Evolutionary conservation across 2,113 vertebrate species (phyloP).

Genomic region (Ploceus nigricollis): DNA sequence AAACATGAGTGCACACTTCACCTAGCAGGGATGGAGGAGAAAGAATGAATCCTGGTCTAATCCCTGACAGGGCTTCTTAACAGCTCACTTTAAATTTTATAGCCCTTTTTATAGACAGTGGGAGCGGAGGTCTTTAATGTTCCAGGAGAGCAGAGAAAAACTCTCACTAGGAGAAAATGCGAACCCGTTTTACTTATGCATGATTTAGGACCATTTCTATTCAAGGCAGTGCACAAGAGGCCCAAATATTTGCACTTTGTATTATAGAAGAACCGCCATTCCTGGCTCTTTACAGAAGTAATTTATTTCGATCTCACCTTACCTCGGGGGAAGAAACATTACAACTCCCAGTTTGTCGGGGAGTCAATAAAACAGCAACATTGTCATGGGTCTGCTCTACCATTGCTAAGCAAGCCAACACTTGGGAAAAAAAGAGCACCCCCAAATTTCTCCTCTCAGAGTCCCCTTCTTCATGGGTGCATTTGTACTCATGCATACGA

Average conservation of each 20-base stretch:
- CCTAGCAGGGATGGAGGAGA: neutral
- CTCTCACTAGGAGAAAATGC: neutral
- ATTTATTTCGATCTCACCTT: constrained; percentile 35
- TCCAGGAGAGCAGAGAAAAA: constrained; percentile 35
- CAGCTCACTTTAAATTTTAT: neutral
- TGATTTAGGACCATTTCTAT: constrained; percentile 39
- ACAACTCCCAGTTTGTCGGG: neutral
- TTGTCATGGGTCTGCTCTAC: neutral
- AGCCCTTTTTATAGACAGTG: neutral
- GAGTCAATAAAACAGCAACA: neutral
- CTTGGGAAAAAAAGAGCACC: neutral
- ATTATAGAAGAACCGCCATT: constrained; percentile 20
- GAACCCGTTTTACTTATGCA: neutral
- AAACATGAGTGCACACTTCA: neutral
- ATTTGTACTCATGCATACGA: neutral
- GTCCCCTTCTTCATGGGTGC: neutral
- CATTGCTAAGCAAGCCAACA: neutral
- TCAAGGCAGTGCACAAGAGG: neutral
- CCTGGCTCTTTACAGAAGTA: neutral
- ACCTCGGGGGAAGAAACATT: constrained; percentile 17
- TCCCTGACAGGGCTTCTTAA: neutral
- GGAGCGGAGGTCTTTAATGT: neutral
- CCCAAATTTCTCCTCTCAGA: neutral
- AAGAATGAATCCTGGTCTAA: neutral
- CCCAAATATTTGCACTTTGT: constrained; percentile 56